Evolutionary conservation across 2,888 invertebrate species (phyloP).

Genomic region (Cloeon dipterum): DNA sequence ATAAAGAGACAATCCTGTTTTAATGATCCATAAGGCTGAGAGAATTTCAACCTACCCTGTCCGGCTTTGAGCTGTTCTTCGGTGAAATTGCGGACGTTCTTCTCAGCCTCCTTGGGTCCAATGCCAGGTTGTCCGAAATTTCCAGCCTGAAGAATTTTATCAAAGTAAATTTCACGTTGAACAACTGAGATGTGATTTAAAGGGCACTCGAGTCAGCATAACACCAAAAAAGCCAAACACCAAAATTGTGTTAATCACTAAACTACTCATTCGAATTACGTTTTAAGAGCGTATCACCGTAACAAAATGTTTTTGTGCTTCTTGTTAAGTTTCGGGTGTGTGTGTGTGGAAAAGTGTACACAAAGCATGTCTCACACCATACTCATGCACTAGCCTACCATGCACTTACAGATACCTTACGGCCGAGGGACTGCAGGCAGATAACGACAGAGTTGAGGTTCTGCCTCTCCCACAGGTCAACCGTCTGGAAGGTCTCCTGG

Average conservation of each 20-base stretch:
- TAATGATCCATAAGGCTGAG: too few relatives aligned
- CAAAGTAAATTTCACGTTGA: background rate
- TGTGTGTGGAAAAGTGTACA: too few relatives aligned
- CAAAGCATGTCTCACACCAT: too few relatives aligned
- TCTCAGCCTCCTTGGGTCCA: conserved; percentile 91
- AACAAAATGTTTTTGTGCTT: too few relatives aligned
- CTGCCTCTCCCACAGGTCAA: conserved; percentile 90
- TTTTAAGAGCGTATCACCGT: too few relatives aligned
- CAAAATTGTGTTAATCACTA: too few relatives aligned
- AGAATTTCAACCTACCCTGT: too few relatives aligned
- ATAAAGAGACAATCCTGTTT: too few relatives aligned
- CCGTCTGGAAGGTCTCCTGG: conserved; percentile 91
- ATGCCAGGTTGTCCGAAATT: conserved; percentile 68
- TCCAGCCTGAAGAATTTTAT: conserved; percentile 33
- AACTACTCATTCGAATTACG: too few relatives aligned
- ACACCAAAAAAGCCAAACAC: too few relatives aligned
- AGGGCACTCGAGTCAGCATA: too few relatives aligned
- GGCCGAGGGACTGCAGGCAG: conserved; percentile 79
- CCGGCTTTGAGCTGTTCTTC: conserved; percentile 88
- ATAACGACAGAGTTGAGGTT: conserved; percentile 91
- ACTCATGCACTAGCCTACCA: background rate
- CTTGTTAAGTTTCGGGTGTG: too few relatives aligned
- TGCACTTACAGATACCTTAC: conserved; percentile 50
- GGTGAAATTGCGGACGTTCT: conserved; percentile 79
- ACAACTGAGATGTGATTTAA: background rate